phyloP scores from a whole-genome alignment of 2,888 invertebrate genomes.

The Esperia sulphurella region DNA sequence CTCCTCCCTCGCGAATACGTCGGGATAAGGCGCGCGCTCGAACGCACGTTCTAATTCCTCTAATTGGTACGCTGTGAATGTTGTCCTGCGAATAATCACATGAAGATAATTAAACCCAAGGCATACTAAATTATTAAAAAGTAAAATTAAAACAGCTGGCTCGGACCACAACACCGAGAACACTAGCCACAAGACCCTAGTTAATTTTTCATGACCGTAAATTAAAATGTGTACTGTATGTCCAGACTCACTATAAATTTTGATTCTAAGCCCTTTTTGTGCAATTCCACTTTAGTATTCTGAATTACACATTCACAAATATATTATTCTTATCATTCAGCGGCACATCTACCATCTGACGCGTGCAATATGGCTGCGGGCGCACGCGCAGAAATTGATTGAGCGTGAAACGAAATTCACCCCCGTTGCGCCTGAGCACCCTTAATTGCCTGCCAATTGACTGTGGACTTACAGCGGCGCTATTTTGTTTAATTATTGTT shows the following conservation, averaged over 20 bases:
- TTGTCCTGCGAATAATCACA: slow-evolving; percentile 83
- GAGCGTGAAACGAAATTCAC: slow-evolving; percentile 78
- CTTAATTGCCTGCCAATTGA: slow-evolving; percentile 71
- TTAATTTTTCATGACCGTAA: no score
- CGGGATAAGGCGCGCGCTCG: slow-evolving; percentile 96
- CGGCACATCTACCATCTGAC: slow-evolving; percentile 65
- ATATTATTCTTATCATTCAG: slow-evolving; percentile 39
- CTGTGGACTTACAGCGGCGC: slow-evolving; percentile 36
- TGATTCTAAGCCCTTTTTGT: neutral
- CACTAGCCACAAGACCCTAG: no score
- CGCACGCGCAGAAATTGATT: slow-evolving; percentile 75
- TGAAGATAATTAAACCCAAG: no score
- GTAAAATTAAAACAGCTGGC: no score
- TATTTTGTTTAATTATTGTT: slow-evolving; percentile 42
- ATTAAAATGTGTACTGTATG: neutral
- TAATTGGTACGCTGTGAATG: slow-evolving; percentile 96
- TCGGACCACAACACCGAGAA: no score
- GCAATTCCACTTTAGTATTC: slow-evolving; percentile 11
- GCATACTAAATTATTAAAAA: no score
- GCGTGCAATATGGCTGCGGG: slow-evolving; percentile 78
- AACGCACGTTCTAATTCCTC: slow-evolving; percentile 96
- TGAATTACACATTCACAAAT: slow-evolving; percentile 44
- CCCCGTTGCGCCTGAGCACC: slow-evolving; percentile 56
- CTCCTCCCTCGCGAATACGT: slow-evolving; percentile 96
- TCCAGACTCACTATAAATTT: neutral